Evolutionary conservation across 2,113 vertebrate genomes (phyloP), one percentile per base, ranked within the genome.

Genomic region (Mobula birostris): DNA sequence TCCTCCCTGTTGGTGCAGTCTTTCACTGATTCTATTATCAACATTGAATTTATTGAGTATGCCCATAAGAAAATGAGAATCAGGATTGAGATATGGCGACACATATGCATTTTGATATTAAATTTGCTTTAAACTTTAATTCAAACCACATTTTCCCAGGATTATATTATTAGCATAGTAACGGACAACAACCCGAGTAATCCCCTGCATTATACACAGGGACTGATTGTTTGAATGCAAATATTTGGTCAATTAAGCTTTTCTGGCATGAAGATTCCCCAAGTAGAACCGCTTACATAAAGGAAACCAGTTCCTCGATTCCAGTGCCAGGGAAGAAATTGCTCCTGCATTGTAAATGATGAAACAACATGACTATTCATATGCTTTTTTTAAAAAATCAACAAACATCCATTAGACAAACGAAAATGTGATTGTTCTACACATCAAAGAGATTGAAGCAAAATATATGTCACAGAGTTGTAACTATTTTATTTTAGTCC

Each of bases 171-270:
- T 48, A 74, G 56, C 68, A 29, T 61, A 61, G 58, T 88, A 66
- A 66, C 40, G 90, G 36, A 93, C 68, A 48, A 76, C 11, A 7
- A 56, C 2, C 15, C 14, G 19, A 27, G 36, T 36, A 21, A 93
- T 74, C 74, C 40, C 3, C 36, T 29, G 68, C 24, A 56, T 11
- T 74, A 36, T 70, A 74, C 24, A 93, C 68, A 48, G 91, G 21
- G 21, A 74, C 68, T 93, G 36, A 11, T 56, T 74, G 91, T 74
- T 93, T 40, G 48, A 93, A 70, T 93, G 91, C 70, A 93, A 76
- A 93, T 74, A 93, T 56, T 74, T 74, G 91, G 17, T 29, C 40
- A 74, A 56, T 93, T 93, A 72, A 48, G 21, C 7, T 74, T 93
- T 93, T 93, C 91, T 93, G 24, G 21, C 72, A 40, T 70, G 24